Evolutionary conservation across 2,113 vertebrate genomes (phyloP), one percentile per base, ranked within the genome.

Genomic region (Capreolus pygargus): DNA sequence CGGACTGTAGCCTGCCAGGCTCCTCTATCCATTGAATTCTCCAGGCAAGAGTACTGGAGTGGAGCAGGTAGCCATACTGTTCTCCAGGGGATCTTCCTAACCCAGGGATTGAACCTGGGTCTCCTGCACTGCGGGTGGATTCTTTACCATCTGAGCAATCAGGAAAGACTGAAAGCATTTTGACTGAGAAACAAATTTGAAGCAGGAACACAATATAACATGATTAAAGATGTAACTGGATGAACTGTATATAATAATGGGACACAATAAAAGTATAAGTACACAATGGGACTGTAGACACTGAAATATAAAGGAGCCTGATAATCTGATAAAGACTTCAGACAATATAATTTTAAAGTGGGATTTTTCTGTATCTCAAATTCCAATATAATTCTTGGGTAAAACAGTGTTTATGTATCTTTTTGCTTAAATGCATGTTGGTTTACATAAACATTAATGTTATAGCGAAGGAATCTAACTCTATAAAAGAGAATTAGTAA

Each of bases 391-490:
- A 86, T 93, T 93, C n/a, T 89, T 79, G 47, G 27, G 2, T 76
- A 47, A 88, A 89, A 87, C 5, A 74, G 58, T 74, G 21, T 3
- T 55, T 82, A 60, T 64, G 60, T 30, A 82, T 70, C 47, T 82
- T 93, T 86, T 86, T 96, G 39, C 28, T 92, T 89, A 93, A 95
- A 82, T 70, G 9, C 45, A 78, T 86, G 13, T 45, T 60, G 50
- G 57, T 86, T 96, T 94, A 92, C 70, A 94, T 36, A 96, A 89
- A 89, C 93, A 76, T 84, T 91, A 93, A 87, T 88, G 70, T 94
- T 83, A 86, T 2, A 67, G 54, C 74, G 70, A 97, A 92, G 10
- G 57, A 6, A 89, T 14, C 54, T 47, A 89, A 86, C 21, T 89
- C 25, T 78, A 61, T 81, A 82, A 70, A 93, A 52, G 33, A 96